Conservation (phyloP, 2,113 vertebrate genomes). For the Tragelaphus imberbis region DNA sequence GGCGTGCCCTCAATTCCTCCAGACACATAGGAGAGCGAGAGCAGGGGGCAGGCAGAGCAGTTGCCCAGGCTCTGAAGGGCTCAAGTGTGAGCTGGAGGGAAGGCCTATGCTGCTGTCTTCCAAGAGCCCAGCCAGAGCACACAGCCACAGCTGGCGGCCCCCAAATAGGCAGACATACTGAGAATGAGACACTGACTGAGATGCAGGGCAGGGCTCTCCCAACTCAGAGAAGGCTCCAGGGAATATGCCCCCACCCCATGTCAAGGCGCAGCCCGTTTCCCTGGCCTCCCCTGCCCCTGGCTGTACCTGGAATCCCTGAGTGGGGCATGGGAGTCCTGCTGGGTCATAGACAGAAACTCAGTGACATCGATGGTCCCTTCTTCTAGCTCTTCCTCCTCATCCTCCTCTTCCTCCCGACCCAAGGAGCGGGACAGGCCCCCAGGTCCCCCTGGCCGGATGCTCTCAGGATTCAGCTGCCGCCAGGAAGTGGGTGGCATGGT, state of each 20-base stretch:
- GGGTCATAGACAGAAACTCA: slow-evolving; percentile 66
- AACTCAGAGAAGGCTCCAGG: background rate
- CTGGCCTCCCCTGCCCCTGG: background rate
- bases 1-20: background rate
- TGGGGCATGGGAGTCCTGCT: slow-evolving; percentile 68
- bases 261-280: background rate
- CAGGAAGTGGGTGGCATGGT: slow-evolving; percentile 82
- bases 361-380: slow-evolving; percentile 67
- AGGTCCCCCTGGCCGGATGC: slow-evolving; percentile 80
- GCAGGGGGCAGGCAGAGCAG: background rate
- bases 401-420: slow-evolving; percentile 80
- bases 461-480: slow-evolving; percentile 81
- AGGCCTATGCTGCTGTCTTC: too few species aligned
- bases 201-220: background rate
- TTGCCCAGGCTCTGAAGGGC: background rate
- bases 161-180: rapidly evolving
- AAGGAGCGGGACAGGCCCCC: slow-evolving; percentile 75
- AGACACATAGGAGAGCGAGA: background rate
- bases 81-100: background rate
- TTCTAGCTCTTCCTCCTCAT: slow-evolving; percentile 82
- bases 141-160: background rate
- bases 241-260: rapidly evolving
- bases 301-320: slow-evolving; percentile 78
- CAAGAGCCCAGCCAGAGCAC: background rate
- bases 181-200: background rate